Evolutionary conservation across 2,113 vertebrate genomes (phyloP).

Genomic region (Corvus moneduloides): DNA sequence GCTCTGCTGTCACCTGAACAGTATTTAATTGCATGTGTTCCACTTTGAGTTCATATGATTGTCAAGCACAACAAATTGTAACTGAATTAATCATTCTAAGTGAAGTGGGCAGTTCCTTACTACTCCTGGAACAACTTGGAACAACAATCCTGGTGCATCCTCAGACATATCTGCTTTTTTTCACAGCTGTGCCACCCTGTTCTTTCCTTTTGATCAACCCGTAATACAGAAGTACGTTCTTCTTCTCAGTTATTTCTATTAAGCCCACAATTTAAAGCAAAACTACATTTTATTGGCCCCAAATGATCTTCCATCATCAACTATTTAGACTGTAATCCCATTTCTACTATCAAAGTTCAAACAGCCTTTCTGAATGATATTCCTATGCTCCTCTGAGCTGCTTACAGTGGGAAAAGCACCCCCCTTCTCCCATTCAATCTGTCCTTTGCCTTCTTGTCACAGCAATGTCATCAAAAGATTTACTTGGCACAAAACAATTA

Average conservation of each 20-base stretch:
- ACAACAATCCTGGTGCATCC: neutral
- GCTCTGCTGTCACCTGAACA: neutral
- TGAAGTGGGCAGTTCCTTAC: neutral
- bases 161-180: neutral
- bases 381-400: neutral
- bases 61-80: neutral
- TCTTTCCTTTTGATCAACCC: neutral
- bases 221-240: neutral
- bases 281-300: slow-evolving; percentile 13
- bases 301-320: neutral
- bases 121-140: neutral
- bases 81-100: neutral
- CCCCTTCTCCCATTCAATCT: neutral
- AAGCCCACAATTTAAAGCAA: neutral
- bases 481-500: neutral
- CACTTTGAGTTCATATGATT: neutral
- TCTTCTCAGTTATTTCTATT: neutral
- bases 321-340: neutral
- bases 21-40: neutral
- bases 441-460: neutral
- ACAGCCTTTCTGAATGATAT: neutral
- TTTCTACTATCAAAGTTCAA: slow-evolving; percentile 28
- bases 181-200: neutral
- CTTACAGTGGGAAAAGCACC: neutral
- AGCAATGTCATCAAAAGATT: neutral